Evolutionary conservation across 2,797 vertebrate species (phyloP), one percentile per base, ranked within the genome.

Genomic region (Odontamblyopus rebecca): DNA sequence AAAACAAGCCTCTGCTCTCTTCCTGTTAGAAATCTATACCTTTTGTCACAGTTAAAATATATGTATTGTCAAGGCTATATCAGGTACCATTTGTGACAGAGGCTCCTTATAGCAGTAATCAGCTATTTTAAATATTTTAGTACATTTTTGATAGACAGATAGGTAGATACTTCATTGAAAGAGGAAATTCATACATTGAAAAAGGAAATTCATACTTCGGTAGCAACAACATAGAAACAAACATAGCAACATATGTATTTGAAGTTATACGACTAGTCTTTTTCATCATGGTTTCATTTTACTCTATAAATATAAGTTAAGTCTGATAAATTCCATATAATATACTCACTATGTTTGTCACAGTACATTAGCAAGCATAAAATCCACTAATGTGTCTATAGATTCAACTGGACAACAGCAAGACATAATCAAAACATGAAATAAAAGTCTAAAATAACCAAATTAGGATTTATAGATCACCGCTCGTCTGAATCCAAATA

Each of bases 1-100:
- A 72, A 76, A 38, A 53, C 67, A 65, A 29, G 9, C 27, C 70
- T 70, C 41, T 3, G 16, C 2, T 19, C n/a, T 11, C 50, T 7
- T 56, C 35, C 30, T 7, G 9, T 12, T 41, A 3, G 4, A 23
- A 54, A 15, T 15, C 44, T 48, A 15, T 48, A 48, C 13, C 44
- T 48, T 48, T 48, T 15, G 4, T 48, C 44, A 48, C 44, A 48
- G 4, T 15, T 13, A 15, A 48, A 15, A 48, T 48, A 48, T 12
- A 44, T 11, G 3, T 44, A 44, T 44, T 11, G 32, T 35, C 32
- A 35, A 35, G 32, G 5, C 32, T 35, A 0, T 35, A 35, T 35
- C 6, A 35, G 6, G 32, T 35, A 5, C 32, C 32, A 35, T 35
- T 35, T 35, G 41, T 44, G 41, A 44, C 41, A 44, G 41, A 44